Base-by-base conservation (phyloP, 1,140 invertebrate species). In the Drosophila tristis region DNA sequence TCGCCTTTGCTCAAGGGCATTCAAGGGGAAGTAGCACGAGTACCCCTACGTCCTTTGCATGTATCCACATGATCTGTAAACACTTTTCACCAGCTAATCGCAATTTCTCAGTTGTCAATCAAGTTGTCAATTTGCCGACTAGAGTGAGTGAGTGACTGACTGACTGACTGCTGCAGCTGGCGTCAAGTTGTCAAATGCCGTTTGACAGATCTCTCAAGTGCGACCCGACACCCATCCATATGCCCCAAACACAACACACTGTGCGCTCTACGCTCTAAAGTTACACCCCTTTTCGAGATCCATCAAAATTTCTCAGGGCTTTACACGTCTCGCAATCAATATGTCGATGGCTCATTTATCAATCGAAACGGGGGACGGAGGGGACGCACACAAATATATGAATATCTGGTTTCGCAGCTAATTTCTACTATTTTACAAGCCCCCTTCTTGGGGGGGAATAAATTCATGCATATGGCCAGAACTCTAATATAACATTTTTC, bases 51-150 rank as follows among this genome's bases (percentile, higher is more conserved):
- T 55, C 63, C 49, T 50, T 9, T 5, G 5, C 58, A 59, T 35
- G 9, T n/a, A 64, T 65, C 64, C 29, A 2, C 39, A 9, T 13
- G 43, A 56, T 56, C 63, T 68, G 66, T 68, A 70, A 68, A 68
- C 67, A 71, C 67, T 71, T 55, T 51, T 15, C 26, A 29, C 39
- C 66, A 53, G 56, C 66, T 72, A 72, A 72, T 74, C 53, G 72
- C 76, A 89, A 90, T 90, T 78, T 82, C 74, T 90, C 80, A 78
- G 66, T 68, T 82, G 89, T 90, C 89, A 90, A 90, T 90, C 89
- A 85, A 85, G 59, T 61, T 79, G 89, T 81, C 89, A 90, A 91
- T 89, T 85, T 79, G 35, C 4, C 4, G 11, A 39, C 11, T 13
- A 39, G 35, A 39, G 35, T 39, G 53, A 71, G 55, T 48, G 66